A percentile compares a stretch with the other conserved stretches of the same genome.
Conservation (phyloP, 1,140 invertebrate genomes). For the Drosophila nebulosa region DNA sequence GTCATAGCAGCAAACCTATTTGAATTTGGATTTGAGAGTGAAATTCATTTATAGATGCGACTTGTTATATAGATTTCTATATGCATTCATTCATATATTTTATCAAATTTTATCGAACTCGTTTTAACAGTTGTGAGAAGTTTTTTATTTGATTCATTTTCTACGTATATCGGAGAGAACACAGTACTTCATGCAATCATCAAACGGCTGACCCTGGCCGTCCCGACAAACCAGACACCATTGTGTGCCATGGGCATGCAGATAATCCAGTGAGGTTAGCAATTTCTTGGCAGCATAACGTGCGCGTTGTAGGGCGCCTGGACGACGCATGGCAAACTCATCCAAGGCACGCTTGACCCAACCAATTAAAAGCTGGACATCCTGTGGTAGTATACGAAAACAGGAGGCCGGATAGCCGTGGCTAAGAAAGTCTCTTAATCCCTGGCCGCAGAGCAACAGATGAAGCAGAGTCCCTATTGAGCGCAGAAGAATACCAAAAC, state of each 20-base stretch:
- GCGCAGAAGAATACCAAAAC: slow-evolving; percentile 1
- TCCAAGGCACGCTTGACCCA: background rate
- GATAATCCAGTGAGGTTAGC: slow-evolving; percentile 8
- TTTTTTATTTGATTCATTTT: background rate
- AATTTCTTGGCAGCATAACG: background rate
- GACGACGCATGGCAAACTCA: background rate
- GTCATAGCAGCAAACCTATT: no score
- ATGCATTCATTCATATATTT: background rate
- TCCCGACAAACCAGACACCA: slow-evolving; percentile 11
- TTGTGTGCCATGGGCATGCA: background rate
- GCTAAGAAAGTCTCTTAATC: background rate
- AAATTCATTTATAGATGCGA: no score
- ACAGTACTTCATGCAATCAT: background rate
- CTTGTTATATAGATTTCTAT: background rate
- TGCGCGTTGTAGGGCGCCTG: background rate
- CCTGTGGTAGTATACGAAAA: slow-evolving; percentile 12
- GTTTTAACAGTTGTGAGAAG: background rate
- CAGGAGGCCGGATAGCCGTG: slow-evolving; percentile 2
- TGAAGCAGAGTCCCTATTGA: slow-evolving; percentile 9
- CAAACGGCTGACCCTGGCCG: background rate
- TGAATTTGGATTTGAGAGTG: no score
- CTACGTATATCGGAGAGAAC: background rate
- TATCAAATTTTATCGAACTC: slow-evolving; percentile 8
- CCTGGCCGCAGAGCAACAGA: slow-evolving; percentile 13
- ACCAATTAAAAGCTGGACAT: background rate